Evolutionary conservation across 2,888 invertebrate genomes (phyloP), one percentile per base, ranked within the genome.

Genomic region (Stomorhina lunata): DNA sequence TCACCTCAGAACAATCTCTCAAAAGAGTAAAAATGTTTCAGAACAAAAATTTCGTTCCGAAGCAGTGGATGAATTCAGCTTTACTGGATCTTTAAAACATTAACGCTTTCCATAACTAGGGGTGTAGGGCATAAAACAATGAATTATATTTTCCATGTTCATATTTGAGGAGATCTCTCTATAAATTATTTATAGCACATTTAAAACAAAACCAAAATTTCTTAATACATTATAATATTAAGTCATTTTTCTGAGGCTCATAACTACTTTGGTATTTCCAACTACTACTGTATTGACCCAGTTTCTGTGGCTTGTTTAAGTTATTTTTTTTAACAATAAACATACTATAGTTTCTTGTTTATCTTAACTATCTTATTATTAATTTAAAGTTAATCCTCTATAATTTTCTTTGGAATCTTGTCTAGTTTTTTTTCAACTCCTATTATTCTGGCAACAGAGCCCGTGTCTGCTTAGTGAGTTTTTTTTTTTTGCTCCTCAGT

Each of bases 371-470:
- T 66, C 68, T 82, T 71, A 76, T 79, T 79, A 82, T 82, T 79
- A 79, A 76, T 75, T 79, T 71, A 37, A 79, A 65, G 59, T 79
- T 82, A 82, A 82, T 82, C 82, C 82, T 76, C 79, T 76, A 79
- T 82, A 82, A 82, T 82, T 82, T 82, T 76, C 79, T 32, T 34
- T 76, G 71, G 65, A 79, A 82, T 79, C 75, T 79, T 59, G 69
- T 59, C 76, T 59, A 22, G 17, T n/a, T 7, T 59, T 53, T 55
- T 10, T 57, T 34, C 7, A 2, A n/a, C n/a, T 29, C 17, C 10
- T n/a, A n/a, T 43, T 48, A 5, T 25, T 53, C 43, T 53, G 4
- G 27, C 10, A 25, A 43, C 6, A 4, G 20, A 55, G 27, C 27
- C 27, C 20, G 45, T 15, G 32, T 69, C 68, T 69, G 32, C 69